These are phyloP conservation scores for Amniataba percoides DNA, from an alignment of 2,797 vertebrate species.

Conservation along the genomic window DNA sequence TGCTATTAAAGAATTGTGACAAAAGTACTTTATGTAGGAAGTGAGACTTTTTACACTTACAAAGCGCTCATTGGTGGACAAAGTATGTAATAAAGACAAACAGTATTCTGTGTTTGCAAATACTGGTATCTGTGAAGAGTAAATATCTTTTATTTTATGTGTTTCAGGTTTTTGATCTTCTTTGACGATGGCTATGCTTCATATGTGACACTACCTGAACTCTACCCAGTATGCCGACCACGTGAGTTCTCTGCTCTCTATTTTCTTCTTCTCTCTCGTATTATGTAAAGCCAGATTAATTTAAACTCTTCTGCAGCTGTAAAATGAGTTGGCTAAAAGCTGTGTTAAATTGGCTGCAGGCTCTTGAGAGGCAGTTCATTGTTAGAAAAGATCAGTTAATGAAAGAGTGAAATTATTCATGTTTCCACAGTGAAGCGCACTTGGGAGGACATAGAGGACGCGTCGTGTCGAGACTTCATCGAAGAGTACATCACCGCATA, in stretches of 20 bases:
- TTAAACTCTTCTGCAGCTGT: not conserved
- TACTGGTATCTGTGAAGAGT: not conserved
- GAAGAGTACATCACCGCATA: constrained; percentile 98
- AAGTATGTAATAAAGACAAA: not conserved
- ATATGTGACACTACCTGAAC: constrained; percentile 93
- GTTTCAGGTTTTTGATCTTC: constrained; percentile 94
- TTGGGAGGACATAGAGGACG: constrained; percentile 98
- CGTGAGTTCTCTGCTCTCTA: constrained; percentile 79
- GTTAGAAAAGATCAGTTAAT: not conserved
- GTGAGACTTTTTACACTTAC: not conserved
- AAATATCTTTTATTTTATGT: not conserved
- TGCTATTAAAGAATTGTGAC: not conserved
- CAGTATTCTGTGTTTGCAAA: not conserved
- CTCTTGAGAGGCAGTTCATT: not conserved
- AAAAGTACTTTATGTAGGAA: no score
- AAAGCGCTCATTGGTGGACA: not conserved
- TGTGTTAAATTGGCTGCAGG: not conserved
- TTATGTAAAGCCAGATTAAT: not conserved
- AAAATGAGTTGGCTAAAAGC: not conserved
- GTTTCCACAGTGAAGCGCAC: constrained; percentile 88
- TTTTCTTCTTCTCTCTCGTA: constrained; percentile 5
- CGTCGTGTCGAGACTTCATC: constrained; percentile 95
- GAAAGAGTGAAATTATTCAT: not conserved
- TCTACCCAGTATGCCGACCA: constrained; percentile 94
- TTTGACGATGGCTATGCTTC: constrained; percentile 98